Evolutionary conservation across 2,888 invertebrate species (phyloP).

Genomic region (Osmoderma eremita): DNA sequence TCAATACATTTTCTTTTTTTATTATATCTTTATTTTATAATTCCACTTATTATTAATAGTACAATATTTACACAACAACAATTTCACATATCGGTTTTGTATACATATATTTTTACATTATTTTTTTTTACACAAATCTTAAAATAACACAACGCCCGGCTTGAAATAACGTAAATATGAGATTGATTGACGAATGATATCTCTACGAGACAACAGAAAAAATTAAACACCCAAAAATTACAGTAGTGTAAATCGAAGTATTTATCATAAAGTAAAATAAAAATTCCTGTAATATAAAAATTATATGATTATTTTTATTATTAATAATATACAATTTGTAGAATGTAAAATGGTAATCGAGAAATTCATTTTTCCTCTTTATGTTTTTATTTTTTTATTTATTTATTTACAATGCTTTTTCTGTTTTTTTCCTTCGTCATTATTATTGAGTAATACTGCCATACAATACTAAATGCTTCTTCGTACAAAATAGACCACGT

Average conservation of each 20-base stretch:
- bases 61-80: slow-evolving; percentile 63
- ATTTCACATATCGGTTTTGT: slow-evolving; percentile 47
- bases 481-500: slow-evolving; percentile 52
- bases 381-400: no score
- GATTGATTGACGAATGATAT: no score
- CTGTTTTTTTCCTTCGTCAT: slow-evolving; percentile 12
- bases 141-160: neutral
- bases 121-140: slow-evolving; percentile 1
- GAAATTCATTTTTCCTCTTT: neutral
- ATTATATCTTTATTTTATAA: slow-evolving; percentile 56
- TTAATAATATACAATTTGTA: neutral
- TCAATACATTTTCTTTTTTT: slow-evolving; percentile 40
- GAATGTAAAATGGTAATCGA: neutral
- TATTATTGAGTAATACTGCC: slow-evolving; percentile 48
- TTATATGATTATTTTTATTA: no score
- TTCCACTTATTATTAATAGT: slow-evolving; percentile 54
- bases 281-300: no score
- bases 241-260: neutral
- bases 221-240: neutral
- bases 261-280: no score
- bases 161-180: neutral
- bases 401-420: slow-evolving; percentile 38
- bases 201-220: neutral
- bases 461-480: slow-evolving; percentile 46
- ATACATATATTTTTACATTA: slow-evolving; percentile 15